These are phyloP conservation scores for Limnephilus rhombicus DNA, from an alignment of 2,888 invertebrate genomes.

Conservation along the genomic window DNA sequence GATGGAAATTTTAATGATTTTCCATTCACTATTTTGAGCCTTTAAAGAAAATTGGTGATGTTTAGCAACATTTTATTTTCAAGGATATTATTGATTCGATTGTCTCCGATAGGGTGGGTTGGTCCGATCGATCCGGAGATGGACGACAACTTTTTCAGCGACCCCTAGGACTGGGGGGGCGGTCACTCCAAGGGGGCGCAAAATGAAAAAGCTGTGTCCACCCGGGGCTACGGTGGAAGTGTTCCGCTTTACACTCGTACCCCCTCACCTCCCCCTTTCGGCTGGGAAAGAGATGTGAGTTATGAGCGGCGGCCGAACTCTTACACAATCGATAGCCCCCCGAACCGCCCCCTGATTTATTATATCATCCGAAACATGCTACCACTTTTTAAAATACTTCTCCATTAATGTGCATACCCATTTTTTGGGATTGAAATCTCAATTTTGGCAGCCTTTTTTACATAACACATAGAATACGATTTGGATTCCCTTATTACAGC, in stretches of 20 bases:
- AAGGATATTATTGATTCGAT: background rate
- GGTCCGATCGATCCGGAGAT: conserved; percentile 4
- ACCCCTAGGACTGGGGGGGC: background rate
- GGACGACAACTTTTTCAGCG: conserved; percentile 38
- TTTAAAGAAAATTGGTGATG: background rate
- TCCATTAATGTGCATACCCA: background rate
- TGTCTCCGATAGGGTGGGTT: background rate
- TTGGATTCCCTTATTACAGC: background rate
- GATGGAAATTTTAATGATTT: no score
- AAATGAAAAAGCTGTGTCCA: conserved; percentile 66
- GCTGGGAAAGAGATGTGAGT: conserved; percentile 58
- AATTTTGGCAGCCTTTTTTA: background rate
- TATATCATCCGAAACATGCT: conserved; percentile 46
- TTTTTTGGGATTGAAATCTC: conserved; percentile 1
- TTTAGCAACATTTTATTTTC: background rate
- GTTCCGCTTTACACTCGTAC: conserved; percentile 60
- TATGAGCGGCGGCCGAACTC: conserved; percentile 56
- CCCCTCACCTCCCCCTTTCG: conserved; percentile 30
- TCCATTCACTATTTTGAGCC: no score
- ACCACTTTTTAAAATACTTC: conserved; percentile 23
- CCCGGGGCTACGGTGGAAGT: conserved; percentile 52
- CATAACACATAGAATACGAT: background rate
- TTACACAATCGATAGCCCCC: conserved; percentile 58
- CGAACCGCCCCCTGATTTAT: conserved; percentile 55
- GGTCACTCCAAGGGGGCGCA: conserved; percentile 48